phyloP scores from a whole-genome alignment of 2,113 vertebrate species.

The Podocnemis expansa region DNA sequence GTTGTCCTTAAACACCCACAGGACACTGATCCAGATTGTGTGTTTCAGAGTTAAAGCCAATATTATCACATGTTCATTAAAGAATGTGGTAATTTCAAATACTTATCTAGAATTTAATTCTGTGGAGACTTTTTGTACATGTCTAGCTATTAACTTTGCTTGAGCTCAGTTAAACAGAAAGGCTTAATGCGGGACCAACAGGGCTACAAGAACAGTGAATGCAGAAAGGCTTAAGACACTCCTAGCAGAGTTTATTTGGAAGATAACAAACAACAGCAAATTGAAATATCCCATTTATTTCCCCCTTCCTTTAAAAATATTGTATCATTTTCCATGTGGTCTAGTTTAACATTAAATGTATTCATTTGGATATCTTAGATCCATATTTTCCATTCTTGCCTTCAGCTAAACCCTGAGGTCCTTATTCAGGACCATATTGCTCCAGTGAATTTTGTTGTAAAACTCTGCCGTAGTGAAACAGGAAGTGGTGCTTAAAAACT shows the following conservation, averaged over 20 bases:
- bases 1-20: background rate
- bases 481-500: background rate
- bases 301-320: background rate
- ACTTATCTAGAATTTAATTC: background rate
- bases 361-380: background rate
- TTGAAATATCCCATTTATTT: background rate
- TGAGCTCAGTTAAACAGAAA: background rate
- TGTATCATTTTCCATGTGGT: background rate
- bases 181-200: background rate
- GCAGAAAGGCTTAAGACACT: background rate
- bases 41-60: background rate
- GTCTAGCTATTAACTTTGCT: background rate
- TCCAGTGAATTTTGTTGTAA: background rate
- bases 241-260: background rate
- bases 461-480: background rate
- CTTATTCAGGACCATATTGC: background rate
- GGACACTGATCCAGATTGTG: rapidly evolving
- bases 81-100: background rate
- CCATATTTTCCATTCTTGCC: background rate
- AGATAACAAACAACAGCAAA: background rate
- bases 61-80: background rate
- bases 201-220: background rate
- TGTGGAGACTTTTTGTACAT: background rate
- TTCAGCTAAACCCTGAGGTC: rapidly evolving
- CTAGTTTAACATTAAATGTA: background rate